Base-by-base conservation (phyloP, 23 tunicate species). In the Ciona savignyi region DNA sequence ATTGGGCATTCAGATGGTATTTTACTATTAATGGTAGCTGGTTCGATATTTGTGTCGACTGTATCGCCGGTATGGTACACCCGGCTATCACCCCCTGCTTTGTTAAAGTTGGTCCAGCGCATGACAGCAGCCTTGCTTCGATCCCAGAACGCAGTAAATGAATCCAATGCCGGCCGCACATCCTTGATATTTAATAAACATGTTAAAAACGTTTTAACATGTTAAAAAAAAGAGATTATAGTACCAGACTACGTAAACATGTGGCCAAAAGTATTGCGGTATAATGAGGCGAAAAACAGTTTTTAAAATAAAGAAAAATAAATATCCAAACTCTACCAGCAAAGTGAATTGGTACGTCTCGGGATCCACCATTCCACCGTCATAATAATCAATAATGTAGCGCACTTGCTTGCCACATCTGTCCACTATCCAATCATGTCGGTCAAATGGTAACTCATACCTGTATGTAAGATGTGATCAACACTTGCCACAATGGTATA, bases 341-440 rank as follows among this genome's bases (percentile, higher is more conserved):
- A 90, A 29, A 0, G 97, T 90, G 70, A 90, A 90, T 63, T 83
- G 80, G 27, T 71, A 67, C 3, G 77, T 90, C 1, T 83, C 89
- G 25, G 85, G 85, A 60, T 94, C 74, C 27, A 94, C 99, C 19
- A 85, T 71, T 51, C 99, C 99, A 11, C 99, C 99, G 64, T 94
- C 99, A 65, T 94, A 94, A 65, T 94, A 94, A 79, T 94, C 99
- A 51, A 94, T 94, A 29, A 94, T 80, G 71, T 93, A 86, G 0
- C 98, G 83, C 51, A 94, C 99, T 25, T 94, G 71, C 60, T 87
- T 83, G 4, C 99, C 99, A 75, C 99, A 94, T 32, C 99, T 63
- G 61, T 94, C 94, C 0, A 94, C 90, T 6, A 94, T 86, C 99
- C 99, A 94, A 69, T 94, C 99, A 63, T 94, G 99, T 0, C 99